Conservation (phyloP, 1,140 invertebrate species). For the Lasaia peninsularis region DNA sequence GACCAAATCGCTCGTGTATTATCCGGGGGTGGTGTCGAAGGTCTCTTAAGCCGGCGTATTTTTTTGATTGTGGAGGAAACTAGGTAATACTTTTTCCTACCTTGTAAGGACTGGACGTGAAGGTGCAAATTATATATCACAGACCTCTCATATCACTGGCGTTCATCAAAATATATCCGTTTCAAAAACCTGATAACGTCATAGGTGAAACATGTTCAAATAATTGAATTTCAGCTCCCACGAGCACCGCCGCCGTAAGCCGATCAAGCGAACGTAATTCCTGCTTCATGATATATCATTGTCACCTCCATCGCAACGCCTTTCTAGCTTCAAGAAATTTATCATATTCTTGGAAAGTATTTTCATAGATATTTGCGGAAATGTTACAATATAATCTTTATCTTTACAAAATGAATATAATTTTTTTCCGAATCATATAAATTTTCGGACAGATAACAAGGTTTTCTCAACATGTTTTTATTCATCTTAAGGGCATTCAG, state of each 20-base stretch:
- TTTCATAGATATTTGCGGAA: neutral
- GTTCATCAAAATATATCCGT: neutral
- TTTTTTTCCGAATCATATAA: too few relatives aligned
- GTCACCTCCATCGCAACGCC: conserved; percentile 20
- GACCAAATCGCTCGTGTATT: too few relatives aligned
- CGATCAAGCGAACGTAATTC: conserved; percentile 36
- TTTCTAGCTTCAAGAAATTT: conserved; percentile 17
- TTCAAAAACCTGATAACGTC: conserved; percentile 14
- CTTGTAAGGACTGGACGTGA: too few relatives aligned
- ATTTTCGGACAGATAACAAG: too few relatives aligned
- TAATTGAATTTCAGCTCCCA: conserved; percentile 50
- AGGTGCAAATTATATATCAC: too few relatives aligned
- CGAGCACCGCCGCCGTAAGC: conserved; percentile 27
- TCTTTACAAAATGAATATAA: neutral
- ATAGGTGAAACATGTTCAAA: conserved; percentile 24
- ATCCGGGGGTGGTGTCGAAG: too few relatives aligned
- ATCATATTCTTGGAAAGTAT: conserved; percentile 13
- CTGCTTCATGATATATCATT: conserved; percentile 49
- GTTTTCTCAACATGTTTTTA: too few relatives aligned
- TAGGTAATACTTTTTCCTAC: too few relatives aligned
- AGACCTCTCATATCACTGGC: neutral
- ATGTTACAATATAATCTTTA: neutral
- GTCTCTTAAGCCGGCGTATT: too few relatives aligned
- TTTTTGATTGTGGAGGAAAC: too few relatives aligned
- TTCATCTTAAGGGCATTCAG: too few relatives aligned